Evolutionary conservation across 2,797 vertebrate genomes (phyloP), one percentile per base, ranked within the genome.

Genomic region (Poeciliopsis gracilis): DNA sequence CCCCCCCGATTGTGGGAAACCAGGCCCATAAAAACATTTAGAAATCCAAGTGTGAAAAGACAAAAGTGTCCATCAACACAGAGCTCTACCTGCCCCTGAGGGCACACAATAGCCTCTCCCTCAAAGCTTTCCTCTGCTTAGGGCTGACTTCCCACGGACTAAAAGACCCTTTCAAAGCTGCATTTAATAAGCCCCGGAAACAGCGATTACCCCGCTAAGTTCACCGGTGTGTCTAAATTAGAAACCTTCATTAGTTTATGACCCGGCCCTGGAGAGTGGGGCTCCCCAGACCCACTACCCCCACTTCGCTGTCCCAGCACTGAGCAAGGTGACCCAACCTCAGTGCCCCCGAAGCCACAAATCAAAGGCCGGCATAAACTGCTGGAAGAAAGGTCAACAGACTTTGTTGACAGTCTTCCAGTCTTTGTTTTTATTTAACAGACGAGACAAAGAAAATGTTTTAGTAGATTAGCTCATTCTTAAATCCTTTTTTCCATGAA

Each of bases 211-310:
- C 91, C 90, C 88, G 89, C 90, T 93, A 88, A 89, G 93, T 93
- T 90, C 86, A 84, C 91, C 90, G 89, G 92, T 92, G 94, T 94
- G 93, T 95, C 93, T 91, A 94, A 95, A 95, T 95, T 95, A 95
- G 94, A 95, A 94, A 92, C 92, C 95, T 95, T 95, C 95, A 96
- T 95, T 96, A 95, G 93, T 96, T 95, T 95, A 96, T 95, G 95
- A 96, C 93, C 92, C 89, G 84, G 82, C 82, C 86, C 90, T 80
- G 80, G 84, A 93, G 89, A 92, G 89, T n/a, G n/a, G 74, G 91
- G 89, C 90, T 82, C 46, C 91, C 87, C 41, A n/a, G 7, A 9
- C 63, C 33, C 63, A 20, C 36, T 1, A 7, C 66, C 66, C 66
- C 43, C 67, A 46, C 43, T n/a, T 71, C 90, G 88, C 91, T 83